Conservation (phyloP, 1,140 invertebrate species). For the Cydia fagiglandana region DNA sequence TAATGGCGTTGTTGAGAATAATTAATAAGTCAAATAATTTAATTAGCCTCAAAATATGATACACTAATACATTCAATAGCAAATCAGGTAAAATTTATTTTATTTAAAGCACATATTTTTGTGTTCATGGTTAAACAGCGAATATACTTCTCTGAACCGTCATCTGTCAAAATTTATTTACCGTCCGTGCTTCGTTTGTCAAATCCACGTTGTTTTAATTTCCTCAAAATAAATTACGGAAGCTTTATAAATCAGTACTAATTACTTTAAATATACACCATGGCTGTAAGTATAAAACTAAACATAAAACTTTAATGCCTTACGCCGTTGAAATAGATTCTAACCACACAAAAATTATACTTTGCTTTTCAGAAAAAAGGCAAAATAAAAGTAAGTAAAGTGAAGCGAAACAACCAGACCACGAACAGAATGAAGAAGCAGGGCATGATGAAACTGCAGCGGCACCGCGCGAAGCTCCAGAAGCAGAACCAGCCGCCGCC, state of each 20-base stretch:
- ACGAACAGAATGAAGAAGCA: conserved; percentile 82
- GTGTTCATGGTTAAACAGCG: not conserved
- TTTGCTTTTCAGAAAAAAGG: conserved; percentile 72
- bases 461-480: conserved; percentile 70
- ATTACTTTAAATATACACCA: conserved; percentile 38
- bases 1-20: not conserved
- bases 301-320: conserved; percentile 12
- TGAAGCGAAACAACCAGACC: conserved; percentile 83
- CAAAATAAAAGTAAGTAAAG: conserved; percentile 81
- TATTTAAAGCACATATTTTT: no score
- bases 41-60: not conserved
- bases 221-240: conserved; percentile 25
- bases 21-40: not conserved
- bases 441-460: conserved; percentile 80
- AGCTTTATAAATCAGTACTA: not conserved
- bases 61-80: no score
- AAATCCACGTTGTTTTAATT: conserved; percentile 45
- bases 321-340: not conserved
- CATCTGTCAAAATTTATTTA: not conserved
- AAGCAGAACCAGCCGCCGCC: conserved; percentile 64
- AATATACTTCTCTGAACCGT: not conserved
- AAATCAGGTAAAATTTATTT: not conserved
- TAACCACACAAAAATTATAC: conserved; percentile 21
- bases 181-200: conserved; percentile 1
- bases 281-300: conserved; percentile 57